Evolutionary conservation across 2,797 vertebrate species (phyloP), one percentile per base, ranked within the genome.

Genomic region (Lophotriccus pileatus): DNA sequence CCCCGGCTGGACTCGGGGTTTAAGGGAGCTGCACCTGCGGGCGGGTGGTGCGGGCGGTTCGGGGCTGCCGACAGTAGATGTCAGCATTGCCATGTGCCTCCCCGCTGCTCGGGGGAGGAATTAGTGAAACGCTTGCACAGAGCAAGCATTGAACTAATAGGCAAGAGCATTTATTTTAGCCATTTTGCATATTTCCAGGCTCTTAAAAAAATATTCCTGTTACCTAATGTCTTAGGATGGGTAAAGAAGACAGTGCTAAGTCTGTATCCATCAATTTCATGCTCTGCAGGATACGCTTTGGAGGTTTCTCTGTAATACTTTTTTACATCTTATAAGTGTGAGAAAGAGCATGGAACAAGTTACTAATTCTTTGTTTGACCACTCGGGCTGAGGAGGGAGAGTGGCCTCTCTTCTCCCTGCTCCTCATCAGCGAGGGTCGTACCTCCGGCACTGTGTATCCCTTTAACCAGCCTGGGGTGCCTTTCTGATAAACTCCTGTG

Each of bases 31-130:
- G 14, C 24, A 4, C 7, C 37, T 9, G 82, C 62, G 34, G 72
- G 63, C 83, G 3, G 73, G 3, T 2, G 49, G 37, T 0, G 90
- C 80, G 4, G 79, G 50, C 56, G 23, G 5, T 88, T 41, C 64
- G 25, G 24, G 0, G 43, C 13, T 36, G 60, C n/a, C 19, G 74
- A 62, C 98, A 73, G 96, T 87, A 98, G 98, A 39, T 98, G 98
- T 92, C 97, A 90, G 81, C 83, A 84, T 97, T 97, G 96, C 80
- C 96, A 84, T 96, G 84, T 32, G n/a, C 87, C 69, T 79, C 60
- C 86, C 87, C 41, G 39, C 81, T 43, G 87, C 87, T 84, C 59
- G 15, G 50, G 37, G 43, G 55, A 36, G 66, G 50, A 12, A 27
- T 27, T 3, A 46, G 14, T 8, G 64, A 55, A 27, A 15, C 4